Evolutionary conservation across 2,113 vertebrate species (phyloP).

Genomic region (Narcine bancroftii): DNA sequence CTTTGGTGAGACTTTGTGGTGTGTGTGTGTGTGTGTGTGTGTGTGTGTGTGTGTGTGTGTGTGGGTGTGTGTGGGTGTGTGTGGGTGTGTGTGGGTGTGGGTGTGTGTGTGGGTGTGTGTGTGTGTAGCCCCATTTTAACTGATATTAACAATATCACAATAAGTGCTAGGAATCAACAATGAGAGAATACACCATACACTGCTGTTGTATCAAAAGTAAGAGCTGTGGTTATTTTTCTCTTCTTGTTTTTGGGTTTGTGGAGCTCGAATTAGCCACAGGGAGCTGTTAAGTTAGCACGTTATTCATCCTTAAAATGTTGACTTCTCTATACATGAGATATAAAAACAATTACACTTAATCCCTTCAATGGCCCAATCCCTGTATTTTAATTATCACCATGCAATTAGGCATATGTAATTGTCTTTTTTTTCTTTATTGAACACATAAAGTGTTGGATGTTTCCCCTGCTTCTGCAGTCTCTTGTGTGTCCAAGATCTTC

Average conservation of each 20-base stretch:
- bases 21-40: too few relatives aligned
- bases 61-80: too few relatives aligned
- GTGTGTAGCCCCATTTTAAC: background rate
- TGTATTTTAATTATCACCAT: background rate
- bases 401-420: background rate
- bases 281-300: too few relatives aligned
- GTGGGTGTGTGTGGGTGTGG: background rate
- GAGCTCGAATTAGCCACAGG: background rate
- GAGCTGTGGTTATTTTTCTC: background rate
- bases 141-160: background rate
- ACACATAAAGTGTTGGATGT: background rate
- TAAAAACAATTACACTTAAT: background rate
- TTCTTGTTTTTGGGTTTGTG: background rate
- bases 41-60: too few relatives aligned
- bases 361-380: background rate
- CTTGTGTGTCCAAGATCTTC: too few relatives aligned
- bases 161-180: background rate
- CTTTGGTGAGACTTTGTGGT: too few relatives aligned
- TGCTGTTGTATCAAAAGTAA: background rate
- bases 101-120: background rate
- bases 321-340: background rate
- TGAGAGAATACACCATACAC: background rate
- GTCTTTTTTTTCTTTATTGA: background rate
- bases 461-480: too few relatives aligned
- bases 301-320: background rate